Evolutionary conservation across 2,797 vertebrate genomes (phyloP), one percentile per base, ranked within the genome.

Genomic region (Halcyon leucocephala): DNA sequence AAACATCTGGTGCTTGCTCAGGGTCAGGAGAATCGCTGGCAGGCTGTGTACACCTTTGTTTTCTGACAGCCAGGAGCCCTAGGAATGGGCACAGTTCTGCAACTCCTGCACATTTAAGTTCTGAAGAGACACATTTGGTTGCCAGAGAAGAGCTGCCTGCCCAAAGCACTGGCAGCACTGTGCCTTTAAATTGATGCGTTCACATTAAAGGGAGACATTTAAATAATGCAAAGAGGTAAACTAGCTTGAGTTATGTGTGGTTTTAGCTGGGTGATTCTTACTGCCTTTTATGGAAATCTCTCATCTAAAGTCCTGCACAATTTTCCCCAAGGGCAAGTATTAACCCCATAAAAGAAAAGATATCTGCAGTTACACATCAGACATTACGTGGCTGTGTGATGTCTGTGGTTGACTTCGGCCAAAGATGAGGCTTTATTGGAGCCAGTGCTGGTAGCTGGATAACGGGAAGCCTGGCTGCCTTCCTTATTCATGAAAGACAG

Each of bases 191-290:
- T 24, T 89, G 89, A 86, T 96, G 91, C 76, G 46, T 82, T 97
- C 57, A 57, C 83, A 91, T 96, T 95, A 94, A 82, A 89, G 86
- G 64, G 64, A 95, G 91, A 81, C 80, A 89, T 96, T 97, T 97
- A 93, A 97, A 97, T 97, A 97, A 97, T 97, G 95, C 94, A 97
- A 93, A 97, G 90, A 83, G 88, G 86, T 94, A 96, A 96, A 97
- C 93, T 86, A 83, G 90, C 93, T 85, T 93, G 91, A 97, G 91
- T 93, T 96, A 95, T 96, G 80, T 92, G 95, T 95, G 94, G 93
- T 93, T 97, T 90, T 94, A 92, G 93, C 86, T 96, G 95, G 86
- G 82, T 96, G 96, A 83, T 82, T 94, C 94, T 96, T 90, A 10
- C 65, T 89, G 92, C 92, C 97, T 96, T 97, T 96, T 97, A 97